These are phyloP conservation scores for Dryas iulia DNA, from an alignment of 1,140 invertebrate genomes.

Conservation along the genomic window DNA sequence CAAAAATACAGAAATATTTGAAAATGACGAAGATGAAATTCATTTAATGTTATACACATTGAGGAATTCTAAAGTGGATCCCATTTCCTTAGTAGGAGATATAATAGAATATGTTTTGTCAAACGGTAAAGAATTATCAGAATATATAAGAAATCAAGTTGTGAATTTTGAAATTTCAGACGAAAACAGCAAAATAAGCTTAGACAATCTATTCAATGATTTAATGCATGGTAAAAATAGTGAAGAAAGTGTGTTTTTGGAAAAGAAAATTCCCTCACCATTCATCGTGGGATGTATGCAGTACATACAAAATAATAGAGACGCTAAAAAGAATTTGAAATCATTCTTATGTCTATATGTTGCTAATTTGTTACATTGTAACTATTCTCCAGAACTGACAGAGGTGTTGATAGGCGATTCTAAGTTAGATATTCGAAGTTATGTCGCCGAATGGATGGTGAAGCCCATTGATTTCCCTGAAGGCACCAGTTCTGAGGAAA, in stretches of 20 bases:
- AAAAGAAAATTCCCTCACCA: slow-evolving; percentile 65
- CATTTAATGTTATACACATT: slow-evolving; percentile 84
- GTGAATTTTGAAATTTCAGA: slow-evolving; percentile 57
- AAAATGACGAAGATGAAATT: slow-evolving; percentile 82
- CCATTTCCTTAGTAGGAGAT: slow-evolving; percentile 57
- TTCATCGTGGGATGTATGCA: slow-evolving; percentile 73
- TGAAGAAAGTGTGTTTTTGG: slow-evolving; percentile 58
- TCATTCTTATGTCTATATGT: slow-evolving; percentile 65
- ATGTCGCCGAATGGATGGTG: slow-evolving; percentile 62
- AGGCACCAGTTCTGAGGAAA: slow-evolving; percentile 46
- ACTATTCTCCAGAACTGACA: slow-evolving; percentile 69
- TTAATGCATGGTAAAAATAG: slow-evolving; percentile 58
- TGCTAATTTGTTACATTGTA: slow-evolving; percentile 68
- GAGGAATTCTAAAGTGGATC: slow-evolving; percentile 49
- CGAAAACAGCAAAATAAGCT: slow-evolving; percentile 46
- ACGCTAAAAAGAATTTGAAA: slow-evolving; percentile 60
- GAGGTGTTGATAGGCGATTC: slow-evolving; percentile 64
- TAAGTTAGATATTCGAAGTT: slow-evolving; percentile 62
- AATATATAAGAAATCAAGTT: slow-evolving; percentile 55
- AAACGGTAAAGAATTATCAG: slow-evolving; percentile 52
- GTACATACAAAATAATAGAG: slow-evolving; percentile 54
- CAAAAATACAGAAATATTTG: slow-evolving; percentile 82
- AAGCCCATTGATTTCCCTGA: slow-evolving; percentile 53
- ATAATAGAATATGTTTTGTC: slow-evolving; percentile 61
- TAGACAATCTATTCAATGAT: slow-evolving; percentile 69